These are phyloP conservation scores for Ariopsis seemanni DNA, from an alignment of 2,113 vertebrate genomes.

Conservation along the genomic window DNA sequence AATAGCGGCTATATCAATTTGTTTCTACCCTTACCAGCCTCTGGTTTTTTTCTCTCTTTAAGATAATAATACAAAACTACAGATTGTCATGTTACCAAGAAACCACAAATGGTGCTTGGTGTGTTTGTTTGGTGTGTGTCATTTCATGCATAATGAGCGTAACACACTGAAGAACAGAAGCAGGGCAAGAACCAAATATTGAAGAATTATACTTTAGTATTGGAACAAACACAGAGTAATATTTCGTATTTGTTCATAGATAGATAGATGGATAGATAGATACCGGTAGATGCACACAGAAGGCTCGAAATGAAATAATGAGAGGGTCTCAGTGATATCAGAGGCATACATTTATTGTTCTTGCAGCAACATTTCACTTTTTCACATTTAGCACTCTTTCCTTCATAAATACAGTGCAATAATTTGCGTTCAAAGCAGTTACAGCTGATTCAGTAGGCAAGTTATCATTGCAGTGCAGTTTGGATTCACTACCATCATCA, in stretches of 20 bases:
- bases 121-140: not conserved
- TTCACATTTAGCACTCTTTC: conserved; percentile 19
- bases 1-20: not conserved
- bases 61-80: not conserved
- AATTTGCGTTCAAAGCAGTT: conserved; percentile 39
- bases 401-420: conserved; percentile 56
- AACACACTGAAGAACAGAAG: not conserved
- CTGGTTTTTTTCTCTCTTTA: not conserved
- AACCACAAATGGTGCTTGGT: not conserved
- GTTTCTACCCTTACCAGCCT: too few species aligned
- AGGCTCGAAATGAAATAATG: conserved; percentile 13
- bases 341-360: conserved; percentile 46
- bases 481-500: conserved; percentile 34
- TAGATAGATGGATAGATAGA: not conserved
- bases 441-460: conserved; percentile 36
- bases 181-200: not conserved
- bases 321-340: conserved; percentile 20
- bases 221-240: not conserved
- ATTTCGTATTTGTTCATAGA: not conserved
- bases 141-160: not conserved
- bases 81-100: not conserved
- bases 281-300: not conserved
- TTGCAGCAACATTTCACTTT: conserved; percentile 40
- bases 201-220: not conserved
- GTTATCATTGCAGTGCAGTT: conserved; percentile 36